Base-by-base conservation (phyloP, 35 echinoderm and acorn worm species). In the Heliocidaris tuberculata region DNA sequence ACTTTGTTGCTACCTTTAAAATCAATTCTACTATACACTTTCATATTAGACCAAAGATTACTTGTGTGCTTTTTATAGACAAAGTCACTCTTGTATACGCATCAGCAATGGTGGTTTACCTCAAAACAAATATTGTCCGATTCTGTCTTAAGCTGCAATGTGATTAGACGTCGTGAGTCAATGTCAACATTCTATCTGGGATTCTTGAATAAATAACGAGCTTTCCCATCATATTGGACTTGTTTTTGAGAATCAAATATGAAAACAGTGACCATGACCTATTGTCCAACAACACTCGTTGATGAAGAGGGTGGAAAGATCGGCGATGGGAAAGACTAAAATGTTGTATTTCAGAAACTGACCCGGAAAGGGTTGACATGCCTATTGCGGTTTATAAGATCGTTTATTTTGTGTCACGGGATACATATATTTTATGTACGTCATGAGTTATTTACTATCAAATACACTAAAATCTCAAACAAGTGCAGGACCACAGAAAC, bases 341-440 rank as follows among this genome's bases (percentile, higher is more conserved):
- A 78, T 78, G 65, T 78, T 78, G 65, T 78, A 42, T 42, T 42
- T 78, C 65, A 78, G 65, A 78, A 78, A 78, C 65, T 78, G 65
- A 78, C 65, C 65, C 65, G 27, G 65, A 78, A 78, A 78, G 65
- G 65, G 6, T 78, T 78, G 65, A 78, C 65, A 27, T 78, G 65
- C 21, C 27, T 21, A 78, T 24, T 78, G 65, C 27, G 65, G 65
- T 78, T 78, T 27, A 1, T n/a, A 78, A 78, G 19, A 78, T 78
- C 65, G 65, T 78, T 27, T 78, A n/a, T 78, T 78, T 78, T 78
- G 65, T 78, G 65, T n/a, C 65, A 78, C 21, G 27, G 21, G 65
- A 78, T 78, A n/a, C 21, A 24, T 21, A 1, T 3, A 7, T 78
- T 78, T 78, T 29, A 78, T 78, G 24, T 56, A 78, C 27, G 65